phyloP scores from a whole-genome alignment of 2,888 invertebrate genomes.

The Sabatieria punctata region DNA sequence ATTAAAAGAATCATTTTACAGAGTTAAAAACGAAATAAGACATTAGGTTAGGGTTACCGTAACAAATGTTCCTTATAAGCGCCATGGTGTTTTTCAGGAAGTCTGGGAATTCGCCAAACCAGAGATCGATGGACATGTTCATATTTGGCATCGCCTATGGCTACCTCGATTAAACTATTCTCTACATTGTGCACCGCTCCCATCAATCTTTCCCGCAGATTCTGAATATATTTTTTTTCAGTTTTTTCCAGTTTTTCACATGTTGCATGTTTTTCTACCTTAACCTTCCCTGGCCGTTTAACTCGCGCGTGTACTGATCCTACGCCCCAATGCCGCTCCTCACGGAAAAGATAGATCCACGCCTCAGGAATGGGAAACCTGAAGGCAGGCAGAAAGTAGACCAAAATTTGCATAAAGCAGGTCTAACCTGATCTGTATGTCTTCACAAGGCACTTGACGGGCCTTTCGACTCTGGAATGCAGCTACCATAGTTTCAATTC shows the following conservation, averaged over 20 bases:
- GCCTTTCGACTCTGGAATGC: constrained; percentile 87
- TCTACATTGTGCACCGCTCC: constrained; percentile 77
- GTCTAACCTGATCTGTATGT: constrained; percentile 66
- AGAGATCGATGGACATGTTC: constrained; percentile 87
- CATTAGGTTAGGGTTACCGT: constrained; percentile 34
- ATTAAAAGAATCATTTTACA: background rate
- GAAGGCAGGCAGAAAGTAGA: too few species aligned
- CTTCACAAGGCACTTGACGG: constrained; percentile 82
- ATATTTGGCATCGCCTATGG: constrained; percentile 87
- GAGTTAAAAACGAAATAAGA: background rate
- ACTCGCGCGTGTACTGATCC: constrained; percentile 83
- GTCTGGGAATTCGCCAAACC: constrained; percentile 90
- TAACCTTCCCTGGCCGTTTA: constrained; percentile 43
- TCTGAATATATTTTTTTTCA: too few species aligned
- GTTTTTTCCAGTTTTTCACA: too few species aligned
- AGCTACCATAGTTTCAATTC: constrained; percentile 85
- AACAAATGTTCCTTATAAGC: constrained; percentile 95
- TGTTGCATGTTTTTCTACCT: too few species aligned
- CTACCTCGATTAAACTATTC: constrained; percentile 80
- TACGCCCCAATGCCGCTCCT: constrained; percentile 74
- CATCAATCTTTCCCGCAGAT: constrained; percentile 30
- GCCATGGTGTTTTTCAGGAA: constrained; percentile 97
- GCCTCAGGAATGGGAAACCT: constrained; percentile 89
- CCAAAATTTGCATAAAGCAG: too few species aligned
- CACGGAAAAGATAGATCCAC: constrained; percentile 97